Evolutionary conservation across 2,888 invertebrate genomes (phyloP).

Genomic region (Polietes domitor): DNA sequence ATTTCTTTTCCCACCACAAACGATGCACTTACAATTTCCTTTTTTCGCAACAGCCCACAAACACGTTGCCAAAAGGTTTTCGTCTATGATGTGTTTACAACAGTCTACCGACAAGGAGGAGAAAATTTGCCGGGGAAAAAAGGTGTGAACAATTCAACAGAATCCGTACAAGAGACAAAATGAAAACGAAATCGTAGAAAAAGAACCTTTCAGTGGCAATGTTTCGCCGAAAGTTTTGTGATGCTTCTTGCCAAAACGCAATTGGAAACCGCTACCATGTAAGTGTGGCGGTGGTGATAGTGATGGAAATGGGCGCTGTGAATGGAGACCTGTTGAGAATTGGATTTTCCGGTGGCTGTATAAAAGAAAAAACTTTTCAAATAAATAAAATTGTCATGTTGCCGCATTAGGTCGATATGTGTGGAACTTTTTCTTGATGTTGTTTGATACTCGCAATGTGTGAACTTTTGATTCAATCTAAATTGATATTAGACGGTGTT

Average conservation of each 20-base stretch:
- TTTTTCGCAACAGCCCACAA: background rate
- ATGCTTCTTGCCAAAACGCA: constrained; percentile 9
- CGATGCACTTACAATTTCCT: background rate
- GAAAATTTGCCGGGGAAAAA: background rate
- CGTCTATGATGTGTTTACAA: constrained; percentile 3
- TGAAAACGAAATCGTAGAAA: background rate
- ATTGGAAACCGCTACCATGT: constrained; percentile 6
- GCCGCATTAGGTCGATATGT: background rate
- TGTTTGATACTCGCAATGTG: background rate
- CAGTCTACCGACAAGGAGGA: background rate
- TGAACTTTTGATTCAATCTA: too few relatives aligned
- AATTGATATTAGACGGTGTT: too few relatives aligned
- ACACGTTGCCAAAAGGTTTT: background rate
- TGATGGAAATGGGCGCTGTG: background rate
- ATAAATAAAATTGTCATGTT: background rate
- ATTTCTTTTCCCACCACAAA: background rate
- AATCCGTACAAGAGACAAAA: background rate
- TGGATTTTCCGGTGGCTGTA: background rate
- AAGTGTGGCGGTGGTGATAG: background rate
- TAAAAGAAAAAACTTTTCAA: constrained; percentile 8
- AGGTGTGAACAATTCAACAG: background rate
- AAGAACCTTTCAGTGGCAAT: background rate
- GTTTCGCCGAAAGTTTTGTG: background rate
- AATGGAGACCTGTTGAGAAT: background rate
- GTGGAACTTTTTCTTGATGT: background rate